These are phyloP conservation scores for Hypocryptadius cinnamomeus DNA, from an alignment of 2,113 vertebrate species.

Conservation along the genomic window DNA sequence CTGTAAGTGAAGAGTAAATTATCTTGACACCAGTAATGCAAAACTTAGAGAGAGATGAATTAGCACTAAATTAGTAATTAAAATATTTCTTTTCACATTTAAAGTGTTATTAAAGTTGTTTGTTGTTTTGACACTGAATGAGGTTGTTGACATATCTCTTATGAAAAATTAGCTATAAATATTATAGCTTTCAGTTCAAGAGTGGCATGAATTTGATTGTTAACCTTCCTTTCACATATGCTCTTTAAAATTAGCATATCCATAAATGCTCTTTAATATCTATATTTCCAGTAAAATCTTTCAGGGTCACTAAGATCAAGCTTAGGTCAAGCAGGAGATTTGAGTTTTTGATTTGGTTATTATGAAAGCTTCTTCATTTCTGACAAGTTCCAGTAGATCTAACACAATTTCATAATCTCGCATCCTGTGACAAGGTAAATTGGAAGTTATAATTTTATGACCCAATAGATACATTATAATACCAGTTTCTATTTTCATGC, in stretches of 20 bases:
- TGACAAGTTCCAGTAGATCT: constrained; percentile 12
- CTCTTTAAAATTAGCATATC: neutral
- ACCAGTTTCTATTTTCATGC: neutral
- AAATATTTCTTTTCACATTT: neutral
- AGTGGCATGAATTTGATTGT: constrained; percentile 25
- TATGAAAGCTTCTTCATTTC: constrained; percentile 1
- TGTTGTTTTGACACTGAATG: neutral
- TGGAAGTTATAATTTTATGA: constrained; percentile 26
- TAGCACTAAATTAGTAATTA: constrained; percentile 13
- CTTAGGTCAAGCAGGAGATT: constrained; percentile 19
- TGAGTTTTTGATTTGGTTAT: constrained; percentile 43
- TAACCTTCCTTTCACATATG: constrained; percentile 44
- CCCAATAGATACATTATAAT: neutral
- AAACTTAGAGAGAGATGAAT: neutral
- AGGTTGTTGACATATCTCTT: neutral
- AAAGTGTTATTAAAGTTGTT: neutral
- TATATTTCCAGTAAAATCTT: constrained; percentile 27
- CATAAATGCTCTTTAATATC: constrained; percentile 7
- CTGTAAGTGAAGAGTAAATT: neutral
- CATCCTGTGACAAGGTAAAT: neutral
- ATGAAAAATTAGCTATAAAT: neutral
- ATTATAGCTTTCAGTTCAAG: neutral
- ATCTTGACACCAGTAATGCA: neutral
- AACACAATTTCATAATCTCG: neutral
- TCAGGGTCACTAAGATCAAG: constrained; percentile 4